These are phyloP conservation scores for Cataglyphis livida DNA, from an alignment of 2,888 invertebrate genomes.

Conservation along the genomic window DNA sequence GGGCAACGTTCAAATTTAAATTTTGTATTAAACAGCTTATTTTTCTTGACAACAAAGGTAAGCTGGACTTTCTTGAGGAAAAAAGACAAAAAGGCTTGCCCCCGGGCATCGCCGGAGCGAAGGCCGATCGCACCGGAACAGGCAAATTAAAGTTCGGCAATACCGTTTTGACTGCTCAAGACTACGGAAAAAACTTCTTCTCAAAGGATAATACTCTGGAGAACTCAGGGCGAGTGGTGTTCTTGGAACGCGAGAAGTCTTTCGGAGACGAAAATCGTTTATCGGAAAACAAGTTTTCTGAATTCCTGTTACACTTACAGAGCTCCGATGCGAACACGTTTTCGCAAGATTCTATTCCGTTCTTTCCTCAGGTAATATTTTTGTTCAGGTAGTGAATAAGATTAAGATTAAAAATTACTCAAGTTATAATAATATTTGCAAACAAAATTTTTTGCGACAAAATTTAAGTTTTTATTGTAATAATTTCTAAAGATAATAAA, in stretches of 20 bases:
- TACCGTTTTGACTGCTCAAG: background rate
- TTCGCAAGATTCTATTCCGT: background rate
- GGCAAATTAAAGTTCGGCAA: slow-evolving; percentile 85
- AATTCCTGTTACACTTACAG: slow-evolving; percentile 1
- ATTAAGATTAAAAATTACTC: background rate
- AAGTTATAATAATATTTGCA: background rate
- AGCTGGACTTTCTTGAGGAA: background rate
- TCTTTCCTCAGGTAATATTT: slow-evolving; percentile 62
- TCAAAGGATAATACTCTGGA: slow-evolving; percentile 23
- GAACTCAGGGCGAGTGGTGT: slow-evolving; percentile 47
- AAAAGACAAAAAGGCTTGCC: slow-evolving; percentile 23
- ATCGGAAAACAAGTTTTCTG: slow-evolving; percentile 22
- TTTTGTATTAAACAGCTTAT: slow-evolving; percentile 14
- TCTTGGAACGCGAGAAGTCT: slow-evolving; percentile 42
- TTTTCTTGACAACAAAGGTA: slow-evolving; percentile 11
- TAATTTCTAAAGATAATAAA: background rate
- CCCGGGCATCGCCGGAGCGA: background rate
- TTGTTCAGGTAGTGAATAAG: background rate
- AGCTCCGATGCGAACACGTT: background rate
- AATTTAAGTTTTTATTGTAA: background rate
- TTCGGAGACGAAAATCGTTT: background rate
- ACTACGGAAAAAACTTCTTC: slow-evolving; percentile 31
- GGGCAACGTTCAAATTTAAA: background rate
- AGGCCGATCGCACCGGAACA: slow-evolving; percentile 85
- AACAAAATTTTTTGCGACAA: background rate